These are phyloP conservation scores for Crotophaga sulcirostris DNA, from an alignment of 2,113 vertebrate species.

Conservation along the genomic window DNA sequence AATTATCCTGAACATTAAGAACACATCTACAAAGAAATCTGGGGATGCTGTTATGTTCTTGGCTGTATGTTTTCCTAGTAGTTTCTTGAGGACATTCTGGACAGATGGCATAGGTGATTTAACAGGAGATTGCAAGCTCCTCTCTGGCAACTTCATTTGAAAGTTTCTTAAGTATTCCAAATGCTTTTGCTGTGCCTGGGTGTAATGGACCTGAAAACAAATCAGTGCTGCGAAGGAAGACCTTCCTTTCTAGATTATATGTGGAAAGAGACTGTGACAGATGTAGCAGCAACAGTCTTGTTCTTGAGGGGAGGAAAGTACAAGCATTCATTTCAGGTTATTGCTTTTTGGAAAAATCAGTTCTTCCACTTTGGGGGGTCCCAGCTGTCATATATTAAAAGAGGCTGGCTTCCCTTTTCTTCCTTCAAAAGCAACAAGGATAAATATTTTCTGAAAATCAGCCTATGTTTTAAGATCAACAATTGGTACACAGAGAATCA, in stretches of 20 bases:
- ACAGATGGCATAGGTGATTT: conserved; percentile 53
- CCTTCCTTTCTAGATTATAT: background rate
- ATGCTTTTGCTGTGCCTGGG: conserved; percentile 4
- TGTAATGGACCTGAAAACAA: conserved; percentile 29
- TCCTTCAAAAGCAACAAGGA: background rate
- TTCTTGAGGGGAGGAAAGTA: background rate
- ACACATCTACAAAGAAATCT: conserved; percentile 44
- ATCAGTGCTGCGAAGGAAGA: background rate
- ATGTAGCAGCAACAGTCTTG: background rate
- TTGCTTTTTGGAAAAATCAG: background rate
- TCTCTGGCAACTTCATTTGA: conserved; percentile 14
- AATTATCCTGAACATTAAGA: conserved; percentile 50
- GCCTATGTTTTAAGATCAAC: background rate
- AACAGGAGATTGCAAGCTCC: conserved; percentile 30
- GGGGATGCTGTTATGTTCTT: conserved; percentile 27
- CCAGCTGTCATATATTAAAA: background rate
- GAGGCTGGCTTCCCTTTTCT: background rate
- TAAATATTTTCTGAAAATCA: background rate
- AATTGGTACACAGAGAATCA: background rate
- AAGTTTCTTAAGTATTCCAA: conserved; percentile 1
- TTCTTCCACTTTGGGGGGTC: background rate
- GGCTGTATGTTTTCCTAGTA: conserved; percentile 23
- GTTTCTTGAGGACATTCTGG: conserved; percentile 45
- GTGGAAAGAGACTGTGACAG: background rate
- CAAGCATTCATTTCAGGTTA: background rate